Base-by-base conservation (phyloP, 2,888 invertebrate genomes). In the Gastracanthus pulcherrimus region DNA sequence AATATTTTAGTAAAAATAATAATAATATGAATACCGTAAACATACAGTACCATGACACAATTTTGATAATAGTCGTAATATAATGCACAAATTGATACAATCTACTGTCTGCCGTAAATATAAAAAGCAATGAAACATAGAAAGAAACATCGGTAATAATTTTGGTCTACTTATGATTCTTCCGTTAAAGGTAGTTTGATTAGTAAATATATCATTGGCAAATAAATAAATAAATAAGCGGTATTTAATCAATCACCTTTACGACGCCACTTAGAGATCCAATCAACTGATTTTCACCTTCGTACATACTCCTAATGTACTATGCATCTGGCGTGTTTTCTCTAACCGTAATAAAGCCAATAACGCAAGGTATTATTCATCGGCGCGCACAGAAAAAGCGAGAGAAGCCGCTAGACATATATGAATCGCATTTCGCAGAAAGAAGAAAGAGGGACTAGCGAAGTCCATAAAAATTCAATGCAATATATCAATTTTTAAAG, bases 271-370 rank as follows among this genome's bases (percentile, higher is more conserved):
- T 9, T 13, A 11, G 34, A 9, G 34, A 60, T 23, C 13, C 41
- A 58, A 58, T 38, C 58, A 29, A 29, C 19, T 16, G 64, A 31
- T 75, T 75, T 62, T 45, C 64, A 75, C 48, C 64, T 62, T 31
- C 34, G 23, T 9, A 13, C 6, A 31, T 3, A n/a, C n/a, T 48
- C 5, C 9, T 38, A 26, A 58, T 19, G 48, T 6, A 41, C 19
- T 7, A 23, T 36, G 26, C 75, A 75, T 75, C 51, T 64, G 75
- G 48, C 36, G 64, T 29, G 26, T 31, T 75, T 75, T 75, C 75
- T 75, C 75, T 62, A 62, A 64, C 16, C 34, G 64, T 48, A 62
- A 75, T 48, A 62, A 64, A 58, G 58, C 23, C 34, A 23, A 64
- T 75, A 64, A 75, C 31, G 36, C 45, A 34, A 48, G 19, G 13